These are phyloP conservation scores for Eristalis arbustorum DNA, from an alignment of 2,888 invertebrate species.

Conservation along the genomic window DNA sequence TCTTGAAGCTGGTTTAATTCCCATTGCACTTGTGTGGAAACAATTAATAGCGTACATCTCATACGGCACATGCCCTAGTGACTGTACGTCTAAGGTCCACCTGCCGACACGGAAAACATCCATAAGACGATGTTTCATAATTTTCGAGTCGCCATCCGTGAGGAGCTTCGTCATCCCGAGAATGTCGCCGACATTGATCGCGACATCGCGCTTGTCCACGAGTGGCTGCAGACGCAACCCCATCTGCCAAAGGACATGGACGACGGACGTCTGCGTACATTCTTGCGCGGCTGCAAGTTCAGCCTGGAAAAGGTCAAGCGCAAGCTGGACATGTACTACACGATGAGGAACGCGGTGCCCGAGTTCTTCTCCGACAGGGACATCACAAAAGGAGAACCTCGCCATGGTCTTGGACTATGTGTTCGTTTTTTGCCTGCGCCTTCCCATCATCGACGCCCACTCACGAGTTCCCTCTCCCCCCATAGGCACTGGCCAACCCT, in stretches of 20 bases:
- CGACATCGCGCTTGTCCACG: conserved; percentile 84
- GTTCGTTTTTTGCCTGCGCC: too few species aligned
- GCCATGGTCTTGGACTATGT: conserved; percentile 85
- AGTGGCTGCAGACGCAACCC: conserved; percentile 86
- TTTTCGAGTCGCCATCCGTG: conserved; percentile 80
- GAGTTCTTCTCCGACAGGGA: conserved; percentile 91
- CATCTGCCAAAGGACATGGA: conserved; percentile 86
- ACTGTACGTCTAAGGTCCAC: too few species aligned
- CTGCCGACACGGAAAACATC: too few species aligned
- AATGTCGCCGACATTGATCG: conserved; percentile 82
- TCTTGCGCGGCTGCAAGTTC: conserved; percentile 92
- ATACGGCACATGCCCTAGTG: too few species aligned
- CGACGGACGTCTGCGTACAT: conserved; percentile 89
- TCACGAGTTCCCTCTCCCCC: too few species aligned
- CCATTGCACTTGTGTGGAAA: too few species aligned
- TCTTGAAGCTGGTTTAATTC: too few species aligned
- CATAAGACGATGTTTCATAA: too few species aligned
- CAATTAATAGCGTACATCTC: too few species aligned
- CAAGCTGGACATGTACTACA: conserved; percentile 93
- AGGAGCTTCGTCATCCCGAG: conserved; percentile 85
- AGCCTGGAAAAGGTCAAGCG: conserved; percentile 92
- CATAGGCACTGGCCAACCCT: conserved; percentile 89
- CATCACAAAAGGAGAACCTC: conserved; percentile 86
- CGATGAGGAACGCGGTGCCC: conserved; percentile 90
- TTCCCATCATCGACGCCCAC: too few species aligned